Conservation (phyloP, 2,888 invertebrate species). For the Agelastica alni region DNA sequence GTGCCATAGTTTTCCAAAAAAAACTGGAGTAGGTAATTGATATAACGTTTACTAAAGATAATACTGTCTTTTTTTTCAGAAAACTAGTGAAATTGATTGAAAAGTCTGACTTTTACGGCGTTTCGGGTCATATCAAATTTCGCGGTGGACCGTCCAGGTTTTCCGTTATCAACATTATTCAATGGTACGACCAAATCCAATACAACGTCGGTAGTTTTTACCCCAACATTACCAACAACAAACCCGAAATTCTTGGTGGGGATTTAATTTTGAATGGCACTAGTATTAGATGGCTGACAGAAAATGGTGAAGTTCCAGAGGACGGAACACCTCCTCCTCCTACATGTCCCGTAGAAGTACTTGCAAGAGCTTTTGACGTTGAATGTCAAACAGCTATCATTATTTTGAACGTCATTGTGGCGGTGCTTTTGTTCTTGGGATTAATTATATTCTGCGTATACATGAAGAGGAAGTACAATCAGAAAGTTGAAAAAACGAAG, state of each 20-base stretch:
- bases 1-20: no score
- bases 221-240: slow-evolving; percentile 59
- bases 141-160: slow-evolving; percentile 70
- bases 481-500: slow-evolving; percentile 67
- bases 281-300: slow-evolving; percentile 59
- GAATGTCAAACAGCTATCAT: slow-evolving; percentile 76
- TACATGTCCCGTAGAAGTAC: slow-evolving; percentile 68
- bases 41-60: no score
- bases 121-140: slow-evolving; percentile 75
- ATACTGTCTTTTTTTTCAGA: slow-evolving; percentile 52
- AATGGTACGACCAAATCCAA: slow-evolving; percentile 61
- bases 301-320: slow-evolving; percentile 64
- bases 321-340: slow-evolving; percentile 67
- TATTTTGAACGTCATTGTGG: slow-evolving; percentile 64
- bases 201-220: slow-evolving; percentile 63
- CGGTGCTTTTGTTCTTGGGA: slow-evolving; percentile 62
- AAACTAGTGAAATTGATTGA: slow-evolving; percentile 66
- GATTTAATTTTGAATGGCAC: slow-evolving; percentile 60
- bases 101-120: slow-evolving; percentile 71
- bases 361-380: slow-evolving; percentile 70
- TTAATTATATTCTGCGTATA: slow-evolving; percentile 56
- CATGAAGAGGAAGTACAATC: slow-evolving; percentile 71
- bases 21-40: no score
- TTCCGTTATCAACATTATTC: slow-evolving; percentile 64
- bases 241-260: slow-evolving; percentile 60